These are phyloP conservation scores for Pteropus alecto DNA, from an alignment of 2,113 vertebrate species.

Conservation along the genomic window DNA sequence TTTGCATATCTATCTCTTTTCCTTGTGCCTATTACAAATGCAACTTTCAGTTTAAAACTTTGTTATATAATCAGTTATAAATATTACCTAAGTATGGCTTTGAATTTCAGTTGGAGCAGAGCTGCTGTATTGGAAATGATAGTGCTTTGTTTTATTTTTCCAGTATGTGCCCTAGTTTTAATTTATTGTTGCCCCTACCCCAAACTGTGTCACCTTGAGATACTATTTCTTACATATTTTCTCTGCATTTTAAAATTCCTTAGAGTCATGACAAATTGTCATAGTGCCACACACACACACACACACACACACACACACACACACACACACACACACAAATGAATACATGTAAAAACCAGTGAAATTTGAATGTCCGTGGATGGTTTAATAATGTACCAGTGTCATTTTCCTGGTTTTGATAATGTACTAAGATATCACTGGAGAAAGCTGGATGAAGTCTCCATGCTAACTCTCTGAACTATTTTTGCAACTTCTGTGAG, in stretches of 20 bases:
- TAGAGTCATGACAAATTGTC: not conserved
- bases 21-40: not conserved
- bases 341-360: not conserved
- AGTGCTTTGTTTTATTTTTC: not conserved
- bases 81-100: not conserved
- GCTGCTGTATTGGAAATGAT: not conserved
- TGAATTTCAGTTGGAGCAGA: not conserved
- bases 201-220: not conserved
- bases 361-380: not conserved
- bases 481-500: not conserved
- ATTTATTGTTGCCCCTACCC: not conserved
- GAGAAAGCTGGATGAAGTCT: not conserved
- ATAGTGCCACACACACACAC: not conserved
- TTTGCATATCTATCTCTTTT: not conserved
- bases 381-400: not conserved
- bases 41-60: not conserved
- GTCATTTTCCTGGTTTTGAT: not conserved
- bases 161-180: not conserved
- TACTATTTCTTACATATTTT: not conserved
- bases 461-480: not conserved
- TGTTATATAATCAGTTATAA: not conserved
- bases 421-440: not conserved
- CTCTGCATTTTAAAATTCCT: conserved; percentile 5
- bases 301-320: not conserved
- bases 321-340: not conserved